Percentiles rank a stretch among this genome's conserved stretches.
phyloP scores from a whole-genome alignment of 2,113 vertebrate genomes.

The Erythrolamprus reginae region DNA sequence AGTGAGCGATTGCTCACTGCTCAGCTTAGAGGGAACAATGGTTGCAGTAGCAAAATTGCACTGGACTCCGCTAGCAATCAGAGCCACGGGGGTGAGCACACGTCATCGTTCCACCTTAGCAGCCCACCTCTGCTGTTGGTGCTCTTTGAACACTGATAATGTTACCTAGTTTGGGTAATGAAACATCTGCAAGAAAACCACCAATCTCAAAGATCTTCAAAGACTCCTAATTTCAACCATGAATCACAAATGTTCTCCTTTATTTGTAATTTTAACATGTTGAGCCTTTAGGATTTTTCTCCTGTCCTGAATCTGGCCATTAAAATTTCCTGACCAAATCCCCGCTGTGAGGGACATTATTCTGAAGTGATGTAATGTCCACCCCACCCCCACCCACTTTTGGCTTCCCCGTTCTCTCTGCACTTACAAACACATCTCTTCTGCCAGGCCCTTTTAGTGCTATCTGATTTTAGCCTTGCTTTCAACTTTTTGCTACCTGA shows the following conservation, averaged over 20 bases:
- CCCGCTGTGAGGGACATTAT: neutral
- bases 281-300: neutral
- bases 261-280: neutral
- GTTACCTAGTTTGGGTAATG: neutral
- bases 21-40: no score
- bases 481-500: neutral
- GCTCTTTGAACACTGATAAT: neutral
- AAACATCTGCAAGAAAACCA: neutral
- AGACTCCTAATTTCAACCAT: neutral
- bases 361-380: neutral
- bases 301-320: neutral
- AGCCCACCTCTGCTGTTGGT: no score
- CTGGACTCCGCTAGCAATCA: no score
- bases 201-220: neutral
- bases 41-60: no score
- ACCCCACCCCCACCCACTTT: neutral
- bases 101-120: no score
- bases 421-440: neutral
- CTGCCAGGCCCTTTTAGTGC: neutral
- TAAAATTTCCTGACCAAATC: neutral
- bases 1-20: no score
- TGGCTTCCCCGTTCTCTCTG: neutral
- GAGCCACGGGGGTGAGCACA: no score
- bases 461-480: neutral
- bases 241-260: neutral